Conservation (phyloP, 2,797 vertebrate genomes). For the Anabacerthia variegaticeps region DNA sequence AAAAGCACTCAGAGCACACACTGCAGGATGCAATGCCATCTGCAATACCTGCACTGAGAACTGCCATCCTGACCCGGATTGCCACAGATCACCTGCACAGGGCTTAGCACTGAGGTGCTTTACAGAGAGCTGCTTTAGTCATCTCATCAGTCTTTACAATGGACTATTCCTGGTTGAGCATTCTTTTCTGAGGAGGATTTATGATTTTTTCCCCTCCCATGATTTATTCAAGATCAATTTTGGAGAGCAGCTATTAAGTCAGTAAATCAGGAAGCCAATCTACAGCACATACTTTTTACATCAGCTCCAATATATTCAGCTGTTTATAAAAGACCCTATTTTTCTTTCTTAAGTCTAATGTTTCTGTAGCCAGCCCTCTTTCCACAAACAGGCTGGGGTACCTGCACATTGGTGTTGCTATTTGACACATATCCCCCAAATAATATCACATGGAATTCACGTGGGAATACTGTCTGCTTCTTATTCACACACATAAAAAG, state of each 20-base stretch:
- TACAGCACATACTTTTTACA: not conserved
- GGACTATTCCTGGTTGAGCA: not conserved
- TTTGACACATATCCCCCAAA: not conserved
- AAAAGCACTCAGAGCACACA: not conserved
- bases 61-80: not conserved
- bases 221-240: constrained; percentile 17
- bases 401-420: not conserved
- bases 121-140: not conserved
- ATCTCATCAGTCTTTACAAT: not conserved
- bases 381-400: not conserved
- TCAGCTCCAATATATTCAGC: not conserved
- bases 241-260: not conserved
- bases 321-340: not conserved
- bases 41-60: not conserved
- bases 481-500: not conserved
- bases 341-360: not conserved
- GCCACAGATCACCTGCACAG: not conserved
- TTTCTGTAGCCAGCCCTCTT: not conserved
- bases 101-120: not conserved
- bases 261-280: constrained; percentile 6
- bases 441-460: not conserved
- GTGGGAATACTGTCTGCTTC: not conserved
- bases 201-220: not conserved
- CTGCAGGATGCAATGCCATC: not conserved
- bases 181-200: not conserved